These are phyloP conservation scores for Desoria tigrina DNA, from an alignment of 2,888 invertebrate genomes.

Conservation along the genomic window DNA sequence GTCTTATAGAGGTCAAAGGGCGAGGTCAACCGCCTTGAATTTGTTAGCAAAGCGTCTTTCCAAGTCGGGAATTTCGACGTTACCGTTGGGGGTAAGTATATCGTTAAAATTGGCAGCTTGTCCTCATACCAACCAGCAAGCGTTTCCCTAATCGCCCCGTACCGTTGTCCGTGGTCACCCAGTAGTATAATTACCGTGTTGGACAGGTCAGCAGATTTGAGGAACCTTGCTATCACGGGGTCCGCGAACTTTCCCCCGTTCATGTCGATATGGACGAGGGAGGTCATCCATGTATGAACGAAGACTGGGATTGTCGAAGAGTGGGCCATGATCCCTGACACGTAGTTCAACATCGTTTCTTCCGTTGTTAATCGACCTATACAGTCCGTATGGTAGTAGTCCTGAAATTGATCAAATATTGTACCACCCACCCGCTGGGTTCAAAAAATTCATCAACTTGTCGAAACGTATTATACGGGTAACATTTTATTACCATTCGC, in stretches of 20 bases:
- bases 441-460: no score
- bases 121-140: constrained; percentile 38
- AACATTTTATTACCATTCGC: constrained; percentile 3
- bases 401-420: neutral
- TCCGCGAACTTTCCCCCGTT: constrained; percentile 28
- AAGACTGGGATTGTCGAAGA: constrained; percentile 27
- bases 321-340: constrained; percentile 14
- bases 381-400: constrained; percentile 27
- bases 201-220: constrained; percentile 1
- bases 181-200: constrained; percentile 31
- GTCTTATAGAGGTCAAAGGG: constrained; percentile 38
- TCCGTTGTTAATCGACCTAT: constrained; percentile 19
- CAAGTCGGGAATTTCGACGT: constrained; percentile 13
- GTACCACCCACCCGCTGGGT: neutral
- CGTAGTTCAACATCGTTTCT: constrained; percentile 27
- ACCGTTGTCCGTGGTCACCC: constrained; percentile 32
- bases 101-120: constrained; percentile 29
- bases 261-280: constrained; percentile 20
- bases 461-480: neutral
- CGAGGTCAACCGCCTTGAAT: constrained; percentile 24
- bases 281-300: constrained; percentile 26
- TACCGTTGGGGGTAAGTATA: constrained; percentile 25
- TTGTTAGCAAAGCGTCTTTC: constrained; percentile 11
- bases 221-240: constrained; percentile 5
- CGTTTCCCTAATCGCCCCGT: constrained; percentile 27